Evolutionary conservation across 2,797 vertebrate genomes (phyloP).

Genomic region (Podargus strigoides): DNA sequence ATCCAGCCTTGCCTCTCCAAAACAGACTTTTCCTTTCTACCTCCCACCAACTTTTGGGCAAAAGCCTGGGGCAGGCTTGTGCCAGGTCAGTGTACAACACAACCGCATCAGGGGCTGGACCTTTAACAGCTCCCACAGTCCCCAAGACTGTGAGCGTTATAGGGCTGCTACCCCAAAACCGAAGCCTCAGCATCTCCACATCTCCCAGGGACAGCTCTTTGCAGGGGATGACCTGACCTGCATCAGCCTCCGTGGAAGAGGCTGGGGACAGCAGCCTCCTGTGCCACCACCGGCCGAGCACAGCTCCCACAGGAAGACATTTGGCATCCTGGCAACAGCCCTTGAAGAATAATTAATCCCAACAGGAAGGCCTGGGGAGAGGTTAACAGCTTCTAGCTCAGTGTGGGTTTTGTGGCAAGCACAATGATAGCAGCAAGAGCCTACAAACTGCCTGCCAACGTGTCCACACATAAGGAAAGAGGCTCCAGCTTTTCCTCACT

Average conservation of each 20-base stretch:
- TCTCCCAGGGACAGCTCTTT: not conserved
- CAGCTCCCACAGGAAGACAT: not conserved
- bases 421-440: not conserved
- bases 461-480: not conserved
- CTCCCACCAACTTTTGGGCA: not conserved
- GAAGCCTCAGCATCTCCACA: not conserved
- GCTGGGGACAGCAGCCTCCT: not conserved
- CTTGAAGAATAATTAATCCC: conserved; percentile 42
- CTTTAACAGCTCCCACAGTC: not conserved
- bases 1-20: not conserved
- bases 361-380: conserved; percentile 40
- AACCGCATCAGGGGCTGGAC: accelerated
- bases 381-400: conserved; percentile 40
- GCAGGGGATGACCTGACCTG: not conserved
- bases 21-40: not conserved
- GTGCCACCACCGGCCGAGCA: not conserved
- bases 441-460: not conserved
- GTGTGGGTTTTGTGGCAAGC: not conserved
- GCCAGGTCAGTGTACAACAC: not conserved
- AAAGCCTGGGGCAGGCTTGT: not conserved
- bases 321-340: conserved; percentile 14
- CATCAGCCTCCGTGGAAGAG: not conserved
- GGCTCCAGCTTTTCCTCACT: not conserved
- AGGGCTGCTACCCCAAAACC: too few relatives aligned
- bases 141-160: accelerated